phyloP scores from a whole-genome alignment of 2,797 vertebrate genomes.

The Sciaenops ocellatus region DNA sequence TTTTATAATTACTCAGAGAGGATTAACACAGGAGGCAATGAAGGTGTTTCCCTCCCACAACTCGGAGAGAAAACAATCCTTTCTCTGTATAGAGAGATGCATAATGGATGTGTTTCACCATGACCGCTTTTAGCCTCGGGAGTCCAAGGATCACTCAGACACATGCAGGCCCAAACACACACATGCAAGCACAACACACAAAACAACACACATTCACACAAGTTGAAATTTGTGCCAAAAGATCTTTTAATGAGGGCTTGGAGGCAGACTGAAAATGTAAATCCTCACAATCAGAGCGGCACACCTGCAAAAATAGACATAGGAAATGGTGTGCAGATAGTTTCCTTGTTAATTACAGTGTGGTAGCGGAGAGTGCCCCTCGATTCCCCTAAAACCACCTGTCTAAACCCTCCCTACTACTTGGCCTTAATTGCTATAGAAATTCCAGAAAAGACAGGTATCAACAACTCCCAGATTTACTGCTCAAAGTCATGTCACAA shows the following conservation, averaged over 20 bases:
- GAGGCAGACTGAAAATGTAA: constrained; percentile 65
- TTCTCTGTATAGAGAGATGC: constrained; percentile 63
- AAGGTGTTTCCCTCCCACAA: constrained; percentile 56
- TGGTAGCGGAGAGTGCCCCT: constrained; percentile 64
- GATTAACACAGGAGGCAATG: constrained; percentile 42
- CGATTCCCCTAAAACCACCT: constrained; percentile 81
- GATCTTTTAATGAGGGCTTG: constrained; percentile 58
- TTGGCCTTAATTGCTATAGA: constrained; percentile 78
- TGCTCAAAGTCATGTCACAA: constrained; percentile 64
- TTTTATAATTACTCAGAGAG: constrained; percentile 42
- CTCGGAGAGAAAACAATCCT: constrained; percentile 59
- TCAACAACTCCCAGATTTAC: constrained; percentile 83
- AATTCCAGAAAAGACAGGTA: constrained; percentile 83
- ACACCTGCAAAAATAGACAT: constrained; percentile 88
- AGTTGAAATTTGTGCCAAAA: constrained; percentile 48
- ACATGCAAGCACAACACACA: constrained; percentile 44
- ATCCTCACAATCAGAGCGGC: constrained; percentile 72
- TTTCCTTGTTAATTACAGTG: constrained; percentile 87
- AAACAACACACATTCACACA: constrained; percentile 54
- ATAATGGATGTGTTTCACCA: constrained; percentile 73
- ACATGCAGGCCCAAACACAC: constrained; percentile 66
- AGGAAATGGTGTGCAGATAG: constrained; percentile 83
- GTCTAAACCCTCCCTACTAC: constrained; percentile 78
- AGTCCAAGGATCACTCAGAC: constrained; percentile 64
- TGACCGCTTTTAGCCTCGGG: constrained; percentile 63